Evolutionary conservation across 2,888 invertebrate genomes (phyloP).

Genomic region (Leptopilina drosophilae): DNA sequence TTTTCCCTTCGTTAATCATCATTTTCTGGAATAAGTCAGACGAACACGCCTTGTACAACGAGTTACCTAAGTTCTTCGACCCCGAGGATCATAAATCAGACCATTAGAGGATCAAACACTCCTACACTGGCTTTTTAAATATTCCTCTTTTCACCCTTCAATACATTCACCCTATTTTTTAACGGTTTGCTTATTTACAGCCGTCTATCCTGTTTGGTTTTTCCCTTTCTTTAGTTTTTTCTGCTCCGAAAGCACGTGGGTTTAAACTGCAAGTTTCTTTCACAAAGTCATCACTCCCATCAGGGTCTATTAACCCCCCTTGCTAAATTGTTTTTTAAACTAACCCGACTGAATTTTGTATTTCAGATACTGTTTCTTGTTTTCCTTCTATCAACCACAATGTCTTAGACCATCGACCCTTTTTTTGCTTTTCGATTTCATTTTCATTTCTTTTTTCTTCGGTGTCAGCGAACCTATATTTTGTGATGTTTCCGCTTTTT

Average conservation of each 20-base stretch:
- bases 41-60: conserved; percentile 30
- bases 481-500: conserved; percentile 23
- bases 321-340: no score
- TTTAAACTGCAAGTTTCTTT: background rate
- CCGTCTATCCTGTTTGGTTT: no score
- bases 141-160: background rate
- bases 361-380: background rate
- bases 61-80: conserved; percentile 31
- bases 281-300: no score
- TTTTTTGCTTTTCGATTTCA: background rate
- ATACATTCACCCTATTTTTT: background rate
- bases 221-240: background rate
- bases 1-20: conserved; percentile 33
- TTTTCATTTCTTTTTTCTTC: conserved; percentile 14
- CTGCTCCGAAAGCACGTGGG: background rate
- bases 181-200: background rate
- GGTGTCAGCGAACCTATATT: conserved; percentile 6
- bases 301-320: no score
- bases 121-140: conserved; percentile 11
- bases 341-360: background rate
- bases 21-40: conserved; percentile 11
- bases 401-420: background rate
- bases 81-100: conserved; percentile 29
- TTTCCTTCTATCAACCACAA: background rate
- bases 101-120: conserved; percentile 34